Evolutionary conservation across 2,113 vertebrate genomes (phyloP), one percentile per base, ranked within the genome.

Genomic region (Amblyornis subalaris): DNA sequence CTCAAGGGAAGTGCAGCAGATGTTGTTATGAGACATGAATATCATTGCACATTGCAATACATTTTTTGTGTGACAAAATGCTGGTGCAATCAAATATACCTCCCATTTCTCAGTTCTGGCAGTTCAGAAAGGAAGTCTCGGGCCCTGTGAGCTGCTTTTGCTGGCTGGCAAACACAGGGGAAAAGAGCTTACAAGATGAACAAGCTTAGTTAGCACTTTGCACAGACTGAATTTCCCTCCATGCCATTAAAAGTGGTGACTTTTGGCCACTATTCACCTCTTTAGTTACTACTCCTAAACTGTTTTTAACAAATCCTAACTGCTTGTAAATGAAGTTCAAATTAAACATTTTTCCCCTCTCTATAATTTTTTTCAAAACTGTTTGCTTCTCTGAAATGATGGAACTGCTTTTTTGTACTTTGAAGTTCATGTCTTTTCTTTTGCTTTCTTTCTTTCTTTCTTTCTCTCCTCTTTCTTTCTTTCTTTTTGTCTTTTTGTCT

Each of bases 401-500:
- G 10, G 23, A 70, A 24, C 6, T 38, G 14, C 0, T 31, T 51
- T 64, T 58, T 33, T 47, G 9, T 45, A 42, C 14, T 64, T 91
- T 33, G 22, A 71, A 47, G 12, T 29, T 22, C 10, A 5, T 64
- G 57, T 9, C 4, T 24, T 7, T 31, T 10, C 2, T 17, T 7
- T 11, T 4, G 6, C 5, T 6, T 11, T 14, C 6, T 12, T 0
- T 4, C 3, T 8, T 3, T 1, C 9, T 40, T 7, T 4, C 9
- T 9, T 12, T 3, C 8, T 14, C 5, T 9, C 6, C 5, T 9
- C 6, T 9, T 1, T 12, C 2, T 4, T 2, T 4, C 4, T 20
- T 12, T 8, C 5, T 11, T 21, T 3, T 0, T 4, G 8, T 4
- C 2, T 9, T 13, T 7, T 3, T 6, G 6, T 6, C 3, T 6